A percentile compares a stretch with the other conserved stretches of the same genome.
Evolutionary conservation across 2,113 vertebrate species (phyloP).

Genomic region (Mesitornis unicolor): DNA sequence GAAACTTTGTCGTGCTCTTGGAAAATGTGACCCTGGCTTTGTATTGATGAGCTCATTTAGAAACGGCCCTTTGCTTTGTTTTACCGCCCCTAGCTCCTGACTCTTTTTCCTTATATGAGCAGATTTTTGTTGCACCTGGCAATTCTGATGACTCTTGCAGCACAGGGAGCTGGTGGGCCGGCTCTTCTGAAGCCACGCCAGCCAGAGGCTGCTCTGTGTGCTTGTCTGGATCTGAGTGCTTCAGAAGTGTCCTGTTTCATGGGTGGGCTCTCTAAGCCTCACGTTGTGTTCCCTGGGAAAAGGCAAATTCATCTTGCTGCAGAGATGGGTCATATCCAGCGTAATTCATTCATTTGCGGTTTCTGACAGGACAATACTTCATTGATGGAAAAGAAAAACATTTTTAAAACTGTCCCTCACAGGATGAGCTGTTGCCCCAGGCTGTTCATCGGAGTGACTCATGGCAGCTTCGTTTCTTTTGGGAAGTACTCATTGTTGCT

Average conservation of each 20-base stretch:
- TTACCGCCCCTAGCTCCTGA: not conserved
- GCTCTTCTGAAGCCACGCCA: not conserved
- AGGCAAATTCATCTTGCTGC: not conserved
- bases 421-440: not conserved
- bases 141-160: not conserved
- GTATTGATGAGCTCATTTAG: not conserved
- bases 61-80: not conserved
- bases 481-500: not conserved
- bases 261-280: fast-evolving
- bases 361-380: not conserved
- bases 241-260: not conserved
- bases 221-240: not conserved
- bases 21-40: not conserved
- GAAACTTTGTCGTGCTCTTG: not conserved
- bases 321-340: not conserved
- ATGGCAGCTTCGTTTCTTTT: not conserved
- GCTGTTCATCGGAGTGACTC: not conserved
- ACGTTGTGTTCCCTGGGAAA: fast-evolving
- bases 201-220: fast-evolving
- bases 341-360: not conserved
- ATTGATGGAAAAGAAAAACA: not conserved
- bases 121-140: not conserved
- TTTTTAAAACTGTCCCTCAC: not conserved
- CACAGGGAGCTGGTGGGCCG: not conserved
- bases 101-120: not conserved